These are phyloP conservation scores for Pseudocheirus occidentalis DNA, from an alignment of 2,797 vertebrate genomes.

Conservation along the genomic window DNA sequence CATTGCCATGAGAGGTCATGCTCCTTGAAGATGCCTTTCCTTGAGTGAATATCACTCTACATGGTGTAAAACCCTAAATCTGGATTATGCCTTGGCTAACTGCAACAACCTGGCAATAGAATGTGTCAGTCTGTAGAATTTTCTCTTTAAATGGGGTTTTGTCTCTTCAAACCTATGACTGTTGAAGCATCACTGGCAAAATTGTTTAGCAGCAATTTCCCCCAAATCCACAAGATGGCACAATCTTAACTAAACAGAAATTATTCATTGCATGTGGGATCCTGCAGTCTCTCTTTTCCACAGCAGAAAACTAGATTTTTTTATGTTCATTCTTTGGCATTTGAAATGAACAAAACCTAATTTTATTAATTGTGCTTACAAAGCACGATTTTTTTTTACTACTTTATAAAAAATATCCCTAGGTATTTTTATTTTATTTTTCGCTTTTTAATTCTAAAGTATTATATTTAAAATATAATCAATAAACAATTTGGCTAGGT, in stretches of 20 bases:
- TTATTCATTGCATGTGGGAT: not conserved
- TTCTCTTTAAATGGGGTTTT: conserved; percentile 32
- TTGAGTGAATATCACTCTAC: not conserved
- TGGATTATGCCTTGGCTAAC: not conserved
- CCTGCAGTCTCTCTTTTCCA: not conserved
- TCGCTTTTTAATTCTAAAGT: not conserved
- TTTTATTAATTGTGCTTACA: conserved; percentile 5
- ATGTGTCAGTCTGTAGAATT: not conserved
- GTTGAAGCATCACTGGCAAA: conserved; percentile 26
- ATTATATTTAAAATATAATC: conserved; percentile 14
- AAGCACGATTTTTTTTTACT: not conserved
- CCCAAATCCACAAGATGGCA: not conserved
- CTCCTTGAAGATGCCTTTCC: not conserved
- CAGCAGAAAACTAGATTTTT: conserved; percentile 8
- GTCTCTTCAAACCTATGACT: not conserved
- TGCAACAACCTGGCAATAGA: not conserved
- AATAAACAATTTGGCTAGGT: not conserved
- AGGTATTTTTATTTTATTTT: not conserved
- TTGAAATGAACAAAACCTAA: not conserved
- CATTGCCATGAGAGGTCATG: not conserved
- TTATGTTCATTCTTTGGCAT: not conserved
- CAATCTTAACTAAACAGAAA: not conserved
- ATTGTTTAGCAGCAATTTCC: conserved; percentile 17
- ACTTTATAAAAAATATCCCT: conserved; percentile 16
- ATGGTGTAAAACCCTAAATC: not conserved